phyloP scores from a whole-genome alignment of 2,888 invertebrate genomes.

The Rapana venosa region DNA sequence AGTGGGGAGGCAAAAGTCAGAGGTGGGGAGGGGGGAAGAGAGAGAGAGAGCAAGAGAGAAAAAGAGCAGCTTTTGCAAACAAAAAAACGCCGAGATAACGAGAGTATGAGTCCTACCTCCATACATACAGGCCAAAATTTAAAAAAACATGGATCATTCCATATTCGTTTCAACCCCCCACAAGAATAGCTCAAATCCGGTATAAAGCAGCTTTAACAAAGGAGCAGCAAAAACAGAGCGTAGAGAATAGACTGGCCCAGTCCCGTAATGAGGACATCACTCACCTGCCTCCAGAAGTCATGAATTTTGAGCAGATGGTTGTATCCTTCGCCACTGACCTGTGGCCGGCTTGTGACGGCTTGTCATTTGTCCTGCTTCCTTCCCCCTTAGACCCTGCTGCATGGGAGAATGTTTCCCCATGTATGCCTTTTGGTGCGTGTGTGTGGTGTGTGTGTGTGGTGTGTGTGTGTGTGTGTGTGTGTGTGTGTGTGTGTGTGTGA shows the following conservation, averaged over 20 bases:
- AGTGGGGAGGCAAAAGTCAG: neutral
- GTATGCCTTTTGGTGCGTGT: neutral
- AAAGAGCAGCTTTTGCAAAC: too few species aligned
- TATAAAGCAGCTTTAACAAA: neutral
- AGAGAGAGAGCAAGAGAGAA: neutral
- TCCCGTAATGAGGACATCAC: slow-evolving; percentile 32
- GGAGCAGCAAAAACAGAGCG: neutral
- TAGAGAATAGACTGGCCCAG: neutral
- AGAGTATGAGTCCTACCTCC: too few species aligned
- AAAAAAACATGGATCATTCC: too few species aligned
- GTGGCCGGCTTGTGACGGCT: slow-evolving; percentile 5
- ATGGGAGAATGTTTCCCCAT: neutral
- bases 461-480: too few species aligned
- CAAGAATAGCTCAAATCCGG: too few species aligned
- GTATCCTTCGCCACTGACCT: neutral
- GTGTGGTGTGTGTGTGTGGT: too few species aligned
- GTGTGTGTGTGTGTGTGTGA: too few species aligned
- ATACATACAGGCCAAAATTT: too few species aligned
- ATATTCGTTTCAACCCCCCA: too few species aligned
- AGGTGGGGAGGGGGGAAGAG: neutral
- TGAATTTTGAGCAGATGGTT: slow-evolving; percentile 39
- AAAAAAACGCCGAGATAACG: too few species aligned
- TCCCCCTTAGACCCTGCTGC: neutral
- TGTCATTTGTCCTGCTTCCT: slow-evolving; percentile 23
- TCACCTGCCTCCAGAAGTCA: slow-evolving; percentile 32